phyloP scores from a whole-genome alignment of 2,888 invertebrate genomes.

The Linnaemya tessellans region DNA sequence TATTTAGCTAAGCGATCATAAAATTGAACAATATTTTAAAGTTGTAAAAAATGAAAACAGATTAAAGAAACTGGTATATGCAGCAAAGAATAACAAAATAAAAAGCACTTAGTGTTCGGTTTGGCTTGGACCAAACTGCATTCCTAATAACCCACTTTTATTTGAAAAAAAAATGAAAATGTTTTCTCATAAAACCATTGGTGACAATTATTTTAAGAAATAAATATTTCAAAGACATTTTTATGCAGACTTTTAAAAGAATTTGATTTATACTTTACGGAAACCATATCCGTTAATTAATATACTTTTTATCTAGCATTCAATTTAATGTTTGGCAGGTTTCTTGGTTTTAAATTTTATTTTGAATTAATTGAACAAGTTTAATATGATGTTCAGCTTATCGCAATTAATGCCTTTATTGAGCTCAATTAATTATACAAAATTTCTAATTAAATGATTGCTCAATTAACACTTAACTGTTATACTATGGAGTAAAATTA shows the following conservation, averaged over 20 bases:
- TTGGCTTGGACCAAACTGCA: constrained; percentile 1
- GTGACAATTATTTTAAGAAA: constrained; percentile 23
- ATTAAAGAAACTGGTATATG: constrained; percentile 18
- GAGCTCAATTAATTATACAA: no score
- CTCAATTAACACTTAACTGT: no score
- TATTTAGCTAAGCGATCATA: background rate
- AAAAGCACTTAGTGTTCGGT: background rate
- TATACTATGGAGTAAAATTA: no score
- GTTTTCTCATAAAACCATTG: background rate
- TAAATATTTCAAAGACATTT: background rate
- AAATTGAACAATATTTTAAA: background rate
- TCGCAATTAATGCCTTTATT: no score
- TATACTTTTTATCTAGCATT: no score
- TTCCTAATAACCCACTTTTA: constrained; percentile 34
- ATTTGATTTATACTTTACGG: background rate
- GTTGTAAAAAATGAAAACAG: background rate
- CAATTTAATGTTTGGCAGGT: no score
- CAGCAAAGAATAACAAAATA: constrained; percentile 3
- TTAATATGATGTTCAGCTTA: no score
- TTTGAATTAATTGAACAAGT: no score
- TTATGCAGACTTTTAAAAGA: background rate
- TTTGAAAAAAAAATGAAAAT: constrained; percentile 9
- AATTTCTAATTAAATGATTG: no score
- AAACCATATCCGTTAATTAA: no score
- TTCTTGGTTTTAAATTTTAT: no score